These are phyloP conservation scores for Carassius auratus DNA, from an alignment of 2,113 vertebrate genomes.

Conservation along the genomic window DNA sequence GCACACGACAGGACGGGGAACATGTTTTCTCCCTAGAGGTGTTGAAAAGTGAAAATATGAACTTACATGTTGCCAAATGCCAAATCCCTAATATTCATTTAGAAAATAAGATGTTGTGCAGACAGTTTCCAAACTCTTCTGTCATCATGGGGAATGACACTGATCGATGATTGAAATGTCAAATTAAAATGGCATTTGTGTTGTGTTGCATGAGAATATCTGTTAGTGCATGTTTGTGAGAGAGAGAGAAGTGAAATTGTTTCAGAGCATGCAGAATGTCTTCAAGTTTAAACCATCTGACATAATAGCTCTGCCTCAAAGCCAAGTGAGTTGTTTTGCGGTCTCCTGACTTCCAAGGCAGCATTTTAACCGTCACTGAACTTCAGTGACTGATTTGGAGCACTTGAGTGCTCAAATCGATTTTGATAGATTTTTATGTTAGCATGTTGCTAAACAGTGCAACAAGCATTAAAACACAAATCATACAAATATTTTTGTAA, in stretches of 20 bases:
- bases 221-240: no score
- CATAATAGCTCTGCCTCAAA: not conserved
- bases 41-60: not conserved
- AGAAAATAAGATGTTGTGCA: not conserved
- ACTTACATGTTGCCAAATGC: not conserved
- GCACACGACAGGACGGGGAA: conserved; percentile 20
- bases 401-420: not conserved
- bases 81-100: not conserved
- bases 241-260: not conserved
- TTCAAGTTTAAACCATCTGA: conserved; percentile 6
- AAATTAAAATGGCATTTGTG: conserved; percentile 15
- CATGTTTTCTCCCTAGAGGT: conserved; percentile 2
- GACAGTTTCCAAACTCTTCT: not conserved
- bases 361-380: not conserved
- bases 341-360: not conserved
- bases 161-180: conserved; percentile 24
- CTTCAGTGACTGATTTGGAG: not conserved
- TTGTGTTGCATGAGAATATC: conserved; percentile 20
- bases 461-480: not conserved
- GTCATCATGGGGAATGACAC: not conserved
- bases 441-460: not conserved
- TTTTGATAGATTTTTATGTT: not conserved
- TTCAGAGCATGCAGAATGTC: not conserved
- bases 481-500: not conserved
- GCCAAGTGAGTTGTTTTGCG: not conserved